Percentiles rank a stretch among this genome's conserved stretches.
phyloP scores from a whole-genome alignment of 2,797 vertebrate genomes.

The Thalassophryne amazonica region DNA sequence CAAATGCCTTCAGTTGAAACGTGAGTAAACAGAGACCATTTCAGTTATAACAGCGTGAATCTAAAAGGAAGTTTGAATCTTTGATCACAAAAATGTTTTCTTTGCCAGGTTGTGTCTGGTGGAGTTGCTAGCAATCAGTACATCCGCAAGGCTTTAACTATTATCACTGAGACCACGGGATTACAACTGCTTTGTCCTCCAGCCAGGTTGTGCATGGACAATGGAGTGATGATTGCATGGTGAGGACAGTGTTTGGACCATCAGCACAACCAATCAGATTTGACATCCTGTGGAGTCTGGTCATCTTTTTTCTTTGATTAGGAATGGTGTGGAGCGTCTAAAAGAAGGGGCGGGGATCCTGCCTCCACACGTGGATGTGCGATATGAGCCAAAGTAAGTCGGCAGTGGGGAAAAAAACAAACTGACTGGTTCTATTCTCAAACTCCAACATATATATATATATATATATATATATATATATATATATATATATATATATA shows the following conservation, averaged over 20 bases:
- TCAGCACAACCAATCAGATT: background rate
- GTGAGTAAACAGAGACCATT: background rate
- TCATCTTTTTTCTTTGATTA: conserved; percentile 32
- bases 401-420: too few relatives aligned
- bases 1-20: too few relatives aligned
- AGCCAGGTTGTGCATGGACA: conserved; percentile 90
- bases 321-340: conserved; percentile 93
- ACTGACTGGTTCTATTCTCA: too few relatives aligned
- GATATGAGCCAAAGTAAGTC: conserved; percentile 89
- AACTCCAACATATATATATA: too few relatives aligned
- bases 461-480: too few relatives aligned
- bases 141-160: conserved; percentile 78
- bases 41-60: too few relatives aligned
- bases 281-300: background rate
- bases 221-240: conserved; percentile 97
- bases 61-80: background rate
- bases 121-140: conserved; percentile 94
- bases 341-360: conserved; percentile 84
- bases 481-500: too few relatives aligned
- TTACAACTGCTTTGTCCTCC: conserved; percentile 87
- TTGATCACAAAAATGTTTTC: background rate
- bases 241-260: conserved; percentile 44
- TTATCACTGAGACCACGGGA: conserved; percentile 77
- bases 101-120: conserved; percentile 88
- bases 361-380: conserved; percentile 68